Conservation (phyloP, 2,797 vertebrate species). For the Hippopotamyrus pictus region DNA sequence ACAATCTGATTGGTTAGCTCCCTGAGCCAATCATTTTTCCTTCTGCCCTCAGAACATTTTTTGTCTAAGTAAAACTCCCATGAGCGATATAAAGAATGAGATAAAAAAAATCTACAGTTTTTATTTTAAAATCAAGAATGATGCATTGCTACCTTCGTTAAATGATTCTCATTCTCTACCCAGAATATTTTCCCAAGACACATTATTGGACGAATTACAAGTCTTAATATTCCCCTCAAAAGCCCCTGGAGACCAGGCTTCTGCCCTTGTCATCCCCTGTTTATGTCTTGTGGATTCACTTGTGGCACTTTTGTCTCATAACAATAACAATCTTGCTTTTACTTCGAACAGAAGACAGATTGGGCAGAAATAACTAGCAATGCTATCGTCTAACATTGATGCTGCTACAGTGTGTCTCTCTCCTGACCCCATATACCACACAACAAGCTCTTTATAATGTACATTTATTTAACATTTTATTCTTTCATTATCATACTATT, state of each 20-base stretch:
- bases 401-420: background rate
- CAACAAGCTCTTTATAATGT: background rate
- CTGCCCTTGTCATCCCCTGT: background rate
- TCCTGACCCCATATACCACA: background rate
- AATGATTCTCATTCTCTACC: background rate
- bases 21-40: background rate
- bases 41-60: background rate
- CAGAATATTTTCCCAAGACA: background rate
- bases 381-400: background rate
- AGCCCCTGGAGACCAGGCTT: background rate
- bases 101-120: background rate
- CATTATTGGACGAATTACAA: background rate
- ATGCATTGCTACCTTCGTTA: background rate
- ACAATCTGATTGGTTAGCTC: background rate
- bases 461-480: background rate
- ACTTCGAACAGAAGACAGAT: background rate
- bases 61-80: background rate
- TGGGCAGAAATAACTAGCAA: background rate
- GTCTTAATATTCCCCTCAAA: background rate
- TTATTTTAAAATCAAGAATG: background rate
- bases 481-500: background rate
- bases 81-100: background rate
- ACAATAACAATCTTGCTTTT: background rate
- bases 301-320: background rate
- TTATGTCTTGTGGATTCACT: background rate